Conservation (phyloP, 2,113 vertebrate genomes). For the Myiagra hebetior region DNA sequence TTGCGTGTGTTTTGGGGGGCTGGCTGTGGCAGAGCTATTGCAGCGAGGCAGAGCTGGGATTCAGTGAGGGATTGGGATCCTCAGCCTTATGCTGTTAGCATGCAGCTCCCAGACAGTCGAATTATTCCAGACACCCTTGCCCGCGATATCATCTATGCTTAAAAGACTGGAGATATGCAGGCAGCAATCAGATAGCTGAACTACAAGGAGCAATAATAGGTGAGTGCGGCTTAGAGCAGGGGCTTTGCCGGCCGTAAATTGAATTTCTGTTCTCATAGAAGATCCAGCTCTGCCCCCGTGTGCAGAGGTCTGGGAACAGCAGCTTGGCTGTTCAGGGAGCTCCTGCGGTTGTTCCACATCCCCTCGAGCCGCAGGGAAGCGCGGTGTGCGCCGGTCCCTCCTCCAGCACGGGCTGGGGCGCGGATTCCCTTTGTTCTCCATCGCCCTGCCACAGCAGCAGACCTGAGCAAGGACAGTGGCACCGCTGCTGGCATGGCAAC, state of each 20-base stretch:
- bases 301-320: conserved; percentile 29
- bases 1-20: neutral
- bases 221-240: neutral
- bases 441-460: neutral
- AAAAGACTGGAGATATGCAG: conserved; percentile 21
- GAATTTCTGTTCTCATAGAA: neutral
- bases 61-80: neutral
- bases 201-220: conserved; percentile 13
- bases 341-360: neutral
- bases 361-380: accelerated
- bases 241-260: neutral
- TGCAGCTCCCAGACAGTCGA: neutral
- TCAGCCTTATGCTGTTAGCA: neutral
- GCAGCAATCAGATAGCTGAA: conserved; percentile 37
- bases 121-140: conserved; percentile 34
- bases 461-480: accelerated
- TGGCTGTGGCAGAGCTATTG: neutral
- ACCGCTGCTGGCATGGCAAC: neutral
- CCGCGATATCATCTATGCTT: conserved; percentile 11
- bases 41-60: neutral
- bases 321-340: neutral
- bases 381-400: accelerated
- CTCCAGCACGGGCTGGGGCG: neutral
- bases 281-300: conserved; percentile 59
- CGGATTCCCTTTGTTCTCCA: neutral